Base-by-base conservation (phyloP, 2,888 invertebrate genomes). In the Clunio marinus region DNA sequence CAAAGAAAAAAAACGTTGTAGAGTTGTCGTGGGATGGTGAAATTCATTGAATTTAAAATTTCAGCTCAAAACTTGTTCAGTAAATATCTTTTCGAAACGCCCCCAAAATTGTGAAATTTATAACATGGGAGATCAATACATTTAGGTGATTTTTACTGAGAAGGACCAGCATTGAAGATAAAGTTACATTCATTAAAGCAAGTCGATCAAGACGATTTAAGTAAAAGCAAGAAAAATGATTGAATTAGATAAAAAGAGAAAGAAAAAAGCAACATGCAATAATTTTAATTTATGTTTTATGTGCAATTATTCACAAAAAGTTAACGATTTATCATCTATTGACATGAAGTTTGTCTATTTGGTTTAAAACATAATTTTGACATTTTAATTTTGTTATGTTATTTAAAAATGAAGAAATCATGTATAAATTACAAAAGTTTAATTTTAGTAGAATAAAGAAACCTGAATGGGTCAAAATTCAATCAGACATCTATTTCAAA, bases 281-380 rank as follows among this genome's bases (percentile, higher is more conserved):
- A 59, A 59, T 59, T 59, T 59, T 35, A 59, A 35, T 59, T 59
- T 59, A 59, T 59, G 59, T 63, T 63, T 63, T 63, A 45, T 25
- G 37, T 63, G 45, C 63, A 63, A 63, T 63, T 63, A 46, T 24
- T 63, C 63, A 63, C 46, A 46, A 63, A 63, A 60, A 63, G 63
- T 63, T 63, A 63, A 63, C 63, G 63, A 28, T 45, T 63, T 45
- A 37, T 63, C 63, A 45, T 17, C 41, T 63, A 63, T 46, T 46
- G 28, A 46, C 24, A 60, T 22, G 22, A 51, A 32, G 8, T 20
- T 20, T 51, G 7, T 51, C 51, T n/a, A 7, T 22, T 51, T n/a
- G 5, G 17, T 51, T 8, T 22, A 22, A 7, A 5, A 17, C 51
- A 7, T 20, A 3, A 20, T 13, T 7, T 17, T 51, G 17, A 22